phyloP scores from a whole-genome alignment of 2,113 vertebrate species.

The Platycercus adscitus region DNA sequence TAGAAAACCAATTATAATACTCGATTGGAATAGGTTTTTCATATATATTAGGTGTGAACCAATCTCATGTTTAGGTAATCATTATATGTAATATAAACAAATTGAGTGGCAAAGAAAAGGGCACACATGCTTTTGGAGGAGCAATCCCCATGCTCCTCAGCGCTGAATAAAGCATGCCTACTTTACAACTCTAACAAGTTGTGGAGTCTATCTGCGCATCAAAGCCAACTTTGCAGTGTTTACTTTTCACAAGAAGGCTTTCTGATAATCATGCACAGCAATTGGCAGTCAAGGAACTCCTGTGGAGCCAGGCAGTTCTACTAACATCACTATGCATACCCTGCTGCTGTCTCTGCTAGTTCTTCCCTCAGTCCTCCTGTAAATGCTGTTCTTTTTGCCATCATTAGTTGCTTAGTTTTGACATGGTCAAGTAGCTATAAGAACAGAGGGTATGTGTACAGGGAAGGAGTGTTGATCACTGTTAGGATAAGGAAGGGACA shows the following conservation, averaged over 20 bases:
- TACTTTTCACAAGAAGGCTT: not conserved
- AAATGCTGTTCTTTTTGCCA: not conserved
- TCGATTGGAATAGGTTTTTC: too few relatives aligned
- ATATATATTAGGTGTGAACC: too few relatives aligned
- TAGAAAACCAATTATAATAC: too few relatives aligned
- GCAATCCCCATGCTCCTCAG: too few relatives aligned
- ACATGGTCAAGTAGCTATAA: not conserved
- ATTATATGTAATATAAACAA: too few relatives aligned
- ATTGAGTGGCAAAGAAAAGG: too few relatives aligned
- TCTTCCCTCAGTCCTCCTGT: not conserved
- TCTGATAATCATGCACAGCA: not conserved
- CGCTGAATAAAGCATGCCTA: too few relatives aligned
- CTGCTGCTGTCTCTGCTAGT: not conserved
- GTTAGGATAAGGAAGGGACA: not conserved
- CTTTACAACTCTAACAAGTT: too few relatives aligned
- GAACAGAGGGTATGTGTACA: not conserved
- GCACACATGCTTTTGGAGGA: too few relatives aligned
- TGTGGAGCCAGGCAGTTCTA: not conserved
- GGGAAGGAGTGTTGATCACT: not conserved
- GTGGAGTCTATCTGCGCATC: too few relatives aligned
- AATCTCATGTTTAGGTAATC: too few relatives aligned
- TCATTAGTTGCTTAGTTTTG: not conserved
- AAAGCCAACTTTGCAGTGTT: not conserved
- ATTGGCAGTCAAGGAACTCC: not conserved
- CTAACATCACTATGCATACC: fast-evolving